Conservation (phyloP, 2,113 vertebrate genomes). For the Opisthocomus hoazin region DNA sequence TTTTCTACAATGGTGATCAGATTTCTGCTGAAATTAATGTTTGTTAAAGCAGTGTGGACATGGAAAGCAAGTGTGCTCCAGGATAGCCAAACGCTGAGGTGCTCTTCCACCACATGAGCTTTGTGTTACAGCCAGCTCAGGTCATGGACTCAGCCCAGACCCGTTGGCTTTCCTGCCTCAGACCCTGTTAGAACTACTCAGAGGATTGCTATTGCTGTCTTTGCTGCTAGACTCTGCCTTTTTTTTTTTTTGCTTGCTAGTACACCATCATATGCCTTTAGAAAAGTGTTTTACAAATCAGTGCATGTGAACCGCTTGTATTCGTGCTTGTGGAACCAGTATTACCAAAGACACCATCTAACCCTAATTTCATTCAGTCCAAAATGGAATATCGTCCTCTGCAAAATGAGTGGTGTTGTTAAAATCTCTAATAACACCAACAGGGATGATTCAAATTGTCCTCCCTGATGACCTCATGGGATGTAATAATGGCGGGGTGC, state of each 20-base stretch:
- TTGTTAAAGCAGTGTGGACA: neutral
- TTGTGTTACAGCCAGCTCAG: neutral
- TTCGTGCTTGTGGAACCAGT: neutral
- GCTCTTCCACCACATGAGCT: neutral
- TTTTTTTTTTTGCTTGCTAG: neutral
- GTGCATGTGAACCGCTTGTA: neutral
- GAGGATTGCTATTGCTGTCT: neutral
- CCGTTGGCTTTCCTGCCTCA: neutral
- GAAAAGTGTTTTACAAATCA: neutral
- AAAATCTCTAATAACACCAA: neutral
- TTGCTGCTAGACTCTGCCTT: neutral
- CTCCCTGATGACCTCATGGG: neutral
- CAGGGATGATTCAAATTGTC: neutral
- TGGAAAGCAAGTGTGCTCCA: neutral
- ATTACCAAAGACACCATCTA: neutral
- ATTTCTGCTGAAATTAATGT: neutral
- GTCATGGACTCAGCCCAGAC: neutral
- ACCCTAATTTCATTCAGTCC: neutral
- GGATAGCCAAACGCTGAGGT: neutral
- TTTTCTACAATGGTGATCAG: neutral
- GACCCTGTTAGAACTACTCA: neutral
- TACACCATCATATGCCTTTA: neutral
- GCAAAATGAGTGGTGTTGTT: neutral
- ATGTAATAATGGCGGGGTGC: accelerated
- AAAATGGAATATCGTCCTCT: neutral